A percentile compares a stretch with the other conserved stretches of the same genome.
phyloP scores from a whole-genome alignment of 2,113 vertebrate genomes.

The Gracilinanus agilis region DNA sequence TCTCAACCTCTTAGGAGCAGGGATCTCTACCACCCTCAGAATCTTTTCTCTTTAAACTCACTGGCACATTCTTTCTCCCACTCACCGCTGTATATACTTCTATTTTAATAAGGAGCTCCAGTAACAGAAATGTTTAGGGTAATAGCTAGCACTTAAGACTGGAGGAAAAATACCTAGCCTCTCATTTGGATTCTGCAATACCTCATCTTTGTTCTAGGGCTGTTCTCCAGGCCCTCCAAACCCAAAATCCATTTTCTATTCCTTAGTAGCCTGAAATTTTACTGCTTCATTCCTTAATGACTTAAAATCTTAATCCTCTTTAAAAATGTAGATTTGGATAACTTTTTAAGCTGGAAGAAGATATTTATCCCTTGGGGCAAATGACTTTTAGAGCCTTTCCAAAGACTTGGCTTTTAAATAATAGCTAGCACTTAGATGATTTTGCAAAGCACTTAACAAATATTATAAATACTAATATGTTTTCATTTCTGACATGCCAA shows the following conservation, averaged over 20 bases:
- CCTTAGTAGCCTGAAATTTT: neutral
- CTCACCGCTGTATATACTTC: neutral
- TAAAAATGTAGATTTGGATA: neutral
- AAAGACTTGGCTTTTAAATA: neutral
- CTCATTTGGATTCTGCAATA: neutral
- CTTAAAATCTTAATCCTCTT: neutral
- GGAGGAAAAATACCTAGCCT: neutral
- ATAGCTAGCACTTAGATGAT: neutral
- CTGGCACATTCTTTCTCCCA: neutral
- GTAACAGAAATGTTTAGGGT: neutral
- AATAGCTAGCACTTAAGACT: neutral
- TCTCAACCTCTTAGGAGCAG: neutral
- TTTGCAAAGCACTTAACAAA: conserved; percentile 2
- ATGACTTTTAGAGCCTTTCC: neutral
- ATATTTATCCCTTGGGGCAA: neutral
- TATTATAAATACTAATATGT: neutral
- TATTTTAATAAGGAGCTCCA: neutral
- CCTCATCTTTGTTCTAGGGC: neutral
- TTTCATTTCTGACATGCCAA: neutral
- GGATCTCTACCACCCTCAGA: neutral
- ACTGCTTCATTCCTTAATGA: neutral
- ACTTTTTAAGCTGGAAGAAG: neutral
- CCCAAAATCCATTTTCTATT: neutral
- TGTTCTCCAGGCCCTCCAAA: neutral
- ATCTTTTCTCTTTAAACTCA: neutral